Percentiles rank a stretch among this genome's conserved stretches.
Conservation (phyloP, 2,797 vertebrate species). For the Enteromius thamalakanensis region DNA sequence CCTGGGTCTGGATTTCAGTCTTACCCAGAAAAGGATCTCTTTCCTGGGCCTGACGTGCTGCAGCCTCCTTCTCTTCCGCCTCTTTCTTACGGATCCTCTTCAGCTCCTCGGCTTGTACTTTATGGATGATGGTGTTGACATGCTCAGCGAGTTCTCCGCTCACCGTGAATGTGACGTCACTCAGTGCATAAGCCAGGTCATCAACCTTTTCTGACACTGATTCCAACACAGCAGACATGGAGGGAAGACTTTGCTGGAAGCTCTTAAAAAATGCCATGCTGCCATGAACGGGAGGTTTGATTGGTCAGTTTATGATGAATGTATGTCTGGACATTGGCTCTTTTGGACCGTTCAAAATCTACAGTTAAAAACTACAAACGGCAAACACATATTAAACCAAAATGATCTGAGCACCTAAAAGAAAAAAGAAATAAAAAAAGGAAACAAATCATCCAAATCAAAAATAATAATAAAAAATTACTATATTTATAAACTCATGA, state of each 20-base stretch:
- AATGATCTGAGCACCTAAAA: conserved; percentile 14
- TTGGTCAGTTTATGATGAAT: conserved; percentile 10
- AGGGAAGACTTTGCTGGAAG: conserved; percentile 79
- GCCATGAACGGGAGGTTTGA: background rate
- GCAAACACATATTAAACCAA: background rate
- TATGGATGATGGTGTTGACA: conserved; percentile 78
- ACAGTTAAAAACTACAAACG: background rate
- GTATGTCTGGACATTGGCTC: background rate
- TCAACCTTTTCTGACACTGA: conserved; percentile 76
- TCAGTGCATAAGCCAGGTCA: conserved; percentile 74
- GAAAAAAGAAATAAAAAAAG: conserved; percentile 4
- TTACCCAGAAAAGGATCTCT: conserved; percentile 18
- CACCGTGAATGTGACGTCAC: conserved; percentile 73
- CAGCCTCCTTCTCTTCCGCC: conserved; percentile 49
- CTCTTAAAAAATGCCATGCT: conserved; percentile 82
- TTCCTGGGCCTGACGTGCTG: conserved; percentile 21
- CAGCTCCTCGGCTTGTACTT: conserved; percentile 71
- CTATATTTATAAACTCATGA: background rate
- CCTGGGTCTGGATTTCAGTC: conserved; percentile 28
- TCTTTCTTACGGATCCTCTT: conserved; percentile 51
- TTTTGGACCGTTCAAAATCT: background rate
- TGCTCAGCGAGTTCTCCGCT: conserved; percentile 80
- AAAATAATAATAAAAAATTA: background rate
- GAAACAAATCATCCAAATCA: conserved; percentile 6
- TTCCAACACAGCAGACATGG: conserved; percentile 78